Conservation (phyloP, 2,113 vertebrate species). For the Cariama cristata region DNA sequence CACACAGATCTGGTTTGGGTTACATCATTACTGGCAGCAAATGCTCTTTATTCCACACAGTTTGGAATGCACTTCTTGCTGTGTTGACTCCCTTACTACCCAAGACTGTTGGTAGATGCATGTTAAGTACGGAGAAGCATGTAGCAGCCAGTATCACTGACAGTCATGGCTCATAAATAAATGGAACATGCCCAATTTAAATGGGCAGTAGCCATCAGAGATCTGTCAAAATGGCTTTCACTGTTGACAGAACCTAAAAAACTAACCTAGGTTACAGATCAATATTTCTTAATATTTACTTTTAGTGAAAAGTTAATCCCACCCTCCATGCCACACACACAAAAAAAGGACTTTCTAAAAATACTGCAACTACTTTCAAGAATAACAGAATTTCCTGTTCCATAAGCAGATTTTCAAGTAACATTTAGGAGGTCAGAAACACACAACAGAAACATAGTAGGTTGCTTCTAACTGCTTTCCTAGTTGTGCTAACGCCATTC, state of each 20-base stretch:
- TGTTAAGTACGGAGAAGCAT: not conserved
- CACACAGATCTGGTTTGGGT: not conserved
- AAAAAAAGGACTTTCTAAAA: not conserved
- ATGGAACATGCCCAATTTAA: not conserved
- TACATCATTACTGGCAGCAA: not conserved
- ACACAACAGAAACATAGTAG: not conserved
- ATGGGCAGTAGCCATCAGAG: not conserved
- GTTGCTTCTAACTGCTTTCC: not conserved
- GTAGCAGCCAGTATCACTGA: not conserved
- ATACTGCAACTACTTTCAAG: not conserved
- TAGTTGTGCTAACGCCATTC: not conserved
- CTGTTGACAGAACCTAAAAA: not conserved
- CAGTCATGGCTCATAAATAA: not conserved
- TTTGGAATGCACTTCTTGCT: not conserved
- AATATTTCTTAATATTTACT: not conserved
- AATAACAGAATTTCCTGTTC: not conserved
- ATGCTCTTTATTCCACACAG: not conserved
- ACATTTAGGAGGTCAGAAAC: not conserved
- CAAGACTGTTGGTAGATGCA: not conserved
- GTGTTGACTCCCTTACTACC: not conserved
- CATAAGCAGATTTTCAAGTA: not conserved
- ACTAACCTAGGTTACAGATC: not conserved
- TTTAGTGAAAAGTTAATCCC: not conserved
- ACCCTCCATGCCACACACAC: not conserved
- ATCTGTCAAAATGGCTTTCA: not conserved